Conservation (phyloP, 1,140 invertebrate species). For the Psix sp. region DNA sequence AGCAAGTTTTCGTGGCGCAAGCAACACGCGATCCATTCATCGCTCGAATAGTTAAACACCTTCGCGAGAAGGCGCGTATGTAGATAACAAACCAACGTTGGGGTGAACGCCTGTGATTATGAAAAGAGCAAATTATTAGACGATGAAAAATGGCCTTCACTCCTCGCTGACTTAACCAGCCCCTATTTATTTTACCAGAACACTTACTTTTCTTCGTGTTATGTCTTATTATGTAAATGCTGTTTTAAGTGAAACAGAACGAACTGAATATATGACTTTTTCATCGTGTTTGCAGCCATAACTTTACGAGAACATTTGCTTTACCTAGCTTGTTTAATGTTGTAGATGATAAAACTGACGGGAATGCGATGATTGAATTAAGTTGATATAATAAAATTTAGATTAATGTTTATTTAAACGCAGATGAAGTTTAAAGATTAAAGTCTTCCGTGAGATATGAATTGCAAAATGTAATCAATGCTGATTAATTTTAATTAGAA, state of each 20-base stretch:
- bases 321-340: too few relatives aligned
- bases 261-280: constrained; percentile 7
- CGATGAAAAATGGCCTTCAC: constrained; percentile 43
- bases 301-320: too few relatives aligned
- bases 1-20: constrained; percentile 14
- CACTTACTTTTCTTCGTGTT: constrained; percentile 22
- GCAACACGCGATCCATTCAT: constrained; percentile 53
- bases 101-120: constrained; percentile 30
- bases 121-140: constrained; percentile 49
- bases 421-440: too few relatives aligned
- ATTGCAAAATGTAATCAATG: too few relatives aligned
- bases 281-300: constrained; percentile 1
- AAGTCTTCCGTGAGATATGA: too few relatives aligned
- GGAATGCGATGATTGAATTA: too few relatives aligned
- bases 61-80: constrained; percentile 24
- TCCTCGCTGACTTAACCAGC: constrained; percentile 23
- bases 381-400: too few relatives aligned
- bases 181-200: constrained; percentile 19
- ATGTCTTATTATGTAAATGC: constrained; percentile 35
- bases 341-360: too few relatives aligned
- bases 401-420: too few relatives aligned
- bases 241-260: constrained; percentile 22
- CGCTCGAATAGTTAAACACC: constrained; percentile 47
- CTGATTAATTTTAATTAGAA: too few relatives aligned
- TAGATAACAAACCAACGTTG: constrained; percentile 39